phyloP scores from a whole-genome alignment of 2,888 invertebrate species.

The Orthosia gothica region DNA sequence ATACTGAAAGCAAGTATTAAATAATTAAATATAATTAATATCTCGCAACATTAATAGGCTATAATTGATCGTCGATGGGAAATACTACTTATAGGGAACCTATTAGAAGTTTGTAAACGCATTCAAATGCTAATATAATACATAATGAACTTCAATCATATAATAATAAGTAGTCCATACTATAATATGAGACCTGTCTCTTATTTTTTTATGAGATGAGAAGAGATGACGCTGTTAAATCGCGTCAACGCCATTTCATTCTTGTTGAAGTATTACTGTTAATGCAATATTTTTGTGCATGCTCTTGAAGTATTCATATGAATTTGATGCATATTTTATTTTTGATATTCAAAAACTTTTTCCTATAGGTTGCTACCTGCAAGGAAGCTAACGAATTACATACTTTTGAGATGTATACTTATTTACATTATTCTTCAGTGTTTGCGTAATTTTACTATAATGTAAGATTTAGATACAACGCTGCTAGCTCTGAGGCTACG shows the following conservation, averaged over 20 bases:
- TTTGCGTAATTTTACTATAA: slow-evolving; percentile 82
- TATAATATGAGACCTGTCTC: slow-evolving; percentile 62
- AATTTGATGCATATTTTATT: slow-evolving; percentile 86
- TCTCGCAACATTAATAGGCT: slow-evolving; percentile 36
- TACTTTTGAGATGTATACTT: slow-evolving; percentile 88
- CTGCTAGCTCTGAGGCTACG: slow-evolving; percentile 71
- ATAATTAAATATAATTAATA: slow-evolving; percentile 34
- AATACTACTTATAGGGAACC: slow-evolving; percentile 43
- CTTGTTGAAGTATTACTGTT: slow-evolving; percentile 72
- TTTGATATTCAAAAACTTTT: slow-evolving; percentile 90
- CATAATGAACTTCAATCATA: slow-evolving; percentile 37
- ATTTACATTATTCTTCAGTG: slow-evolving; percentile 80
- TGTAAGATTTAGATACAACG: slow-evolving; percentile 79
- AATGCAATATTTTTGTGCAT: slow-evolving; percentile 83
- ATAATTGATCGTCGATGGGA: slow-evolving; percentile 32
- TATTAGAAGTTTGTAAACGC: slow-evolving; percentile 45
- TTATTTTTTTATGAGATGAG: slow-evolving; percentile 66
- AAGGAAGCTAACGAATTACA: slow-evolving; percentile 83
- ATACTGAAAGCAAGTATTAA: slow-evolving; percentile 26
- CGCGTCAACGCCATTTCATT: slow-evolving; percentile 70
- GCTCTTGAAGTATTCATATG: slow-evolving; percentile 78
- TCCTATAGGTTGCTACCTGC: slow-evolving; percentile 85
- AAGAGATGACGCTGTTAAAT: slow-evolving; percentile 43
- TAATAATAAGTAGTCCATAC: slow-evolving; percentile 54
- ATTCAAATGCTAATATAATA: slow-evolving; percentile 52